Base-by-base conservation (phyloP, 2,797 vertebrate species). In the Threskiornis aethiopicus region DNA sequence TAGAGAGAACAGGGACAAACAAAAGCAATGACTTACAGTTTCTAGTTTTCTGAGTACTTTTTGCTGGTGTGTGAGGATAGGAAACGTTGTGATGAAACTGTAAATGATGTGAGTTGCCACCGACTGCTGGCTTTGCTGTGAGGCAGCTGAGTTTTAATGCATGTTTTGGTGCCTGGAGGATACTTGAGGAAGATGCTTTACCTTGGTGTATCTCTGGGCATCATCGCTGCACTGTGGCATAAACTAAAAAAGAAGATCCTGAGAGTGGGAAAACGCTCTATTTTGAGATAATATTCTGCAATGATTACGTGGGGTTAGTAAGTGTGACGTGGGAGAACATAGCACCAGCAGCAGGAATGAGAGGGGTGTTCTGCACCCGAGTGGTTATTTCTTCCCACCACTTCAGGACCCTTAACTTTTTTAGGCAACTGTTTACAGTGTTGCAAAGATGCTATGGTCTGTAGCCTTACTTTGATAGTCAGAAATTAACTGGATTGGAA, bases 81-180 rank as follows among this genome's bases (percentile, higher is more conserved):
- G 19, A 58, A 75, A 64, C 0, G 4, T n/a, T 76, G 71, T 61
- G 72, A 29, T 89, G 75, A 62, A 92, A 22, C 46, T 89, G 62
- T n/a, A 49, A 73, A 67, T 70, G 11, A 49, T n/a, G 47, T 13
- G 44, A 78, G 57, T 71, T 65, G 46, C 75, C 69, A 81, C 84
- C 0, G 5, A n/a, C 61, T 41, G 46, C 87, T 84, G 89, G 28
- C 81, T 96, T 71, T 92, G 84, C 88, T 87, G 21, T 19, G 44
- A 70, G 81, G 57, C 81, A 85, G 57, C 71, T 3, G 57, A 76
- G 82, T 83, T 95, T 96, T 54, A 58, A 75, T 42, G 55, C 51
- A 13, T 0, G 0, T 75, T 78, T 73, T 51, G n/a, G n/a, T 95
- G 64, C 80, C 88, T 67, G 67, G 24, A 85, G 64, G 61, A 41